A percentile compares a stretch with the other conserved stretches of the same genome.
phyloP scores from a whole-genome alignment of 1,140 invertebrate species.

The Papilio glaucus region DNA sequence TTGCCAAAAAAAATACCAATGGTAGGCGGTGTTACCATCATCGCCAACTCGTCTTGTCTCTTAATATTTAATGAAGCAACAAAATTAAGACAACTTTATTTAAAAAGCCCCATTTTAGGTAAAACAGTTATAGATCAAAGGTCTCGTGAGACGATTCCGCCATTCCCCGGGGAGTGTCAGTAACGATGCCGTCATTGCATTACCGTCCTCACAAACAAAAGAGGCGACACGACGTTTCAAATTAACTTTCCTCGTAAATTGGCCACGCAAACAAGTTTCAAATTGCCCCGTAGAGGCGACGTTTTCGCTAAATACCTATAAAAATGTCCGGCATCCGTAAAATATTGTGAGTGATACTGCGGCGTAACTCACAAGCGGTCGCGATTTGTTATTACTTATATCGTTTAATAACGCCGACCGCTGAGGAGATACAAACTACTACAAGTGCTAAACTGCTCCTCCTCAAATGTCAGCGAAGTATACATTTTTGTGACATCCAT shows the following conservation, averaged over 20 bases:
- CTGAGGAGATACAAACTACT: neutral
- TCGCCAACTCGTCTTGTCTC: too few species aligned
- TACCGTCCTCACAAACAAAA: slow-evolving; percentile 54
- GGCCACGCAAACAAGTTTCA: slow-evolving; percentile 80
- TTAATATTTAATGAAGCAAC: too few species aligned
- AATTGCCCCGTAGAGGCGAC: slow-evolving; percentile 79
- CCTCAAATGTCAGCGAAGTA: too few species aligned
- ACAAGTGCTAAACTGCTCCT: too few species aligned
- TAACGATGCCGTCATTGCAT: slow-evolving; percentile 32
- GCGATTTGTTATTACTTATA: slow-evolving; percentile 35
- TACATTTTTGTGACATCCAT: too few species aligned
- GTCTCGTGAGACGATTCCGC: neutral
- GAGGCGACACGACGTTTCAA: slow-evolving; percentile 59
- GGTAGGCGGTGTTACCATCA: too few species aligned
- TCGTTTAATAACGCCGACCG: neutral
- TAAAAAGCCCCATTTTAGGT: neutral
- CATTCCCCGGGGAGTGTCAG: neutral
- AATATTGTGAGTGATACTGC: slow-evolving; percentile 75
- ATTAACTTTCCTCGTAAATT: slow-evolving; percentile 71
- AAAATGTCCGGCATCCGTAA: slow-evolving; percentile 79
- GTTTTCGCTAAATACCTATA: slow-evolving; percentile 83
- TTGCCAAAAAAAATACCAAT: too few species aligned
- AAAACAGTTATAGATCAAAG: neutral
- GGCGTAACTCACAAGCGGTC: slow-evolving; percentile 42
- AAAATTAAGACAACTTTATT: neutral